Conservation (phyloP, 1,140 invertebrate genomes). For the Yoshiicerus persimilis region DNA sequence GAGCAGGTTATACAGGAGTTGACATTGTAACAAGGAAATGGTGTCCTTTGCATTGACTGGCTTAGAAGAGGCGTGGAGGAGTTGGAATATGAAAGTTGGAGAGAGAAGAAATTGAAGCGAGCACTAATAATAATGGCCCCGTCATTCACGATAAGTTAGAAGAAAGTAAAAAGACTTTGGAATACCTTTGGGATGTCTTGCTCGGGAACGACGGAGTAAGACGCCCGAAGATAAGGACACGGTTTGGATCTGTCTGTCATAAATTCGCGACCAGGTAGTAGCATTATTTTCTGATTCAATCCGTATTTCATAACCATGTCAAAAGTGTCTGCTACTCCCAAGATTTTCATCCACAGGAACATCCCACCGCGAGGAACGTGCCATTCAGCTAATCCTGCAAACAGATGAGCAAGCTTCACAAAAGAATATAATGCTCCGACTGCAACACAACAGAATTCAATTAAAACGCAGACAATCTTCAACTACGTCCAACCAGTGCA, state of each 20-base stretch:
- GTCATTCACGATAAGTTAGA: background rate
- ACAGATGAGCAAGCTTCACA: background rate
- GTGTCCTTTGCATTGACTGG: no score
- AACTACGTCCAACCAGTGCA: no score
- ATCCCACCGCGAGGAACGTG: slow-evolving; percentile 68
- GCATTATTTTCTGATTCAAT: slow-evolving; percentile 61
- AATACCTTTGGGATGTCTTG: slow-evolving; percentile 65
- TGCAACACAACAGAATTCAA: no score
- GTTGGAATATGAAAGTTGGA: background rate
- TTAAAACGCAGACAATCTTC: no score
- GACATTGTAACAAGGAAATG: no score
- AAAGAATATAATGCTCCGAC: background rate
- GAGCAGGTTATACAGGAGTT: no score
- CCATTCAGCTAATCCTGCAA: slow-evolving; percentile 67
- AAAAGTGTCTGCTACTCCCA: slow-evolving; percentile 67
- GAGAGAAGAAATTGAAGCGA: background rate
- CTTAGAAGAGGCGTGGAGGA: background rate
- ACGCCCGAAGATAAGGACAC: slow-evolving; percentile 67
- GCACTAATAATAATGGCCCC: background rate
- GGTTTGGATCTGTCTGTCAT: slow-evolving; percentile 61
- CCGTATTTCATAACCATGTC: slow-evolving; percentile 70
- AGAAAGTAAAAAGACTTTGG: background rate
- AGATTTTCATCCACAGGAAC: slow-evolving; percentile 75
- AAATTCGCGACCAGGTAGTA: slow-evolving; percentile 72
- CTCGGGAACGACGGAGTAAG: slow-evolving; percentile 65